Evolutionary conservation across 2,797 vertebrate genomes (phyloP), one percentile per base, ranked within the genome.

Genomic region (Melopsittacus undulatus): DNA sequence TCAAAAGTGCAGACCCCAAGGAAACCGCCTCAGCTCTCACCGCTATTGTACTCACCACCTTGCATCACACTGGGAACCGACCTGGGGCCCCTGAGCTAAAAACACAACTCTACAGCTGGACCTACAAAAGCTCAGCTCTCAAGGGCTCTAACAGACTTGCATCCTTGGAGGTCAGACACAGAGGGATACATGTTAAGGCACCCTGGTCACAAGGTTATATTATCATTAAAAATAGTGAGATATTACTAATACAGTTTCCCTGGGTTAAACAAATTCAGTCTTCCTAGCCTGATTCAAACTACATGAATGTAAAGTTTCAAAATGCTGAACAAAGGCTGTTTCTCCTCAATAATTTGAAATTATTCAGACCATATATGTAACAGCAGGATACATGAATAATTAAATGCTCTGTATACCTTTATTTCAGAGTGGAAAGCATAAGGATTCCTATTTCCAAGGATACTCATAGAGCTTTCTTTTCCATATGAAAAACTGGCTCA

Each of bases 351-450:
- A 92, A 96, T 61, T 69, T 38, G 24, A 87, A 93, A 79, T 84
- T 88, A 92, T 90, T 95, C 96, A 77, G 69, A 85, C 43, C 48
- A 68, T 80, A 40, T 91, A 91, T 24, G 20, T 78, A 92, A 69
- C 95, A 95, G 92, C 82, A 91, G 94, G 95, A 94, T 70, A 83
- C n/a, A 79, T 36, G 84, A 96, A 95, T 95, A 95, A 97, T 96
- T 94, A 96, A 95, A 95, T 91, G 79, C 45, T 95, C 62, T 86
- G 62, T 70, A 87, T 94, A 79, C 59, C 69, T 96, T 95, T 92
- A 68, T 95, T 96, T 94, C 92, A 54, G 52, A 91, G 51, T 87
- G 38, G 45, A 93, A 93, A 93, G 78, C 36, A 21, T 27, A 87
- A 70, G 36, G 62, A 92, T 89, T 96, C 93, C 82, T 66, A 95